phyloP scores from a whole-genome alignment of 2,797 vertebrate species.

The Eulemur mongoz region DNA sequence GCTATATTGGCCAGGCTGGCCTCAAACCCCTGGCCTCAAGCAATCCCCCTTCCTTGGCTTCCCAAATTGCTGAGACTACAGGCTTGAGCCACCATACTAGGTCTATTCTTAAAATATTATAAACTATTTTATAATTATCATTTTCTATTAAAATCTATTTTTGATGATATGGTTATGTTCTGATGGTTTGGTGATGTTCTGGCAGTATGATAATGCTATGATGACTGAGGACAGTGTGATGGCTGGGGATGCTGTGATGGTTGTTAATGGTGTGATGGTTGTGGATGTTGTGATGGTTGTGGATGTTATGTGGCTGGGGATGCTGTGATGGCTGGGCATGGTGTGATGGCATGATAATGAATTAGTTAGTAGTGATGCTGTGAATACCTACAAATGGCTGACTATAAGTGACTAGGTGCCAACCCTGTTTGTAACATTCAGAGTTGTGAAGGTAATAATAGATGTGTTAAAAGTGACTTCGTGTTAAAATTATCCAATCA shows the following conservation, averaged over 20 bases:
- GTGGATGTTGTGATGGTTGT: neutral
- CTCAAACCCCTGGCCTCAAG: neutral
- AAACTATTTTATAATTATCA: neutral
- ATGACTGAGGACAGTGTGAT: too few relatives aligned
- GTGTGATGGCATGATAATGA: neutral
- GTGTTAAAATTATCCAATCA: neutral
- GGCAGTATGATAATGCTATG: too few relatives aligned
- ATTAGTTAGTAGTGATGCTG: neutral
- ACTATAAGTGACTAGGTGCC: neutral
- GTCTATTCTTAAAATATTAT: neutral
- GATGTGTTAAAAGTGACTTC: neutral
- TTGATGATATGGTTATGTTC: neutral
- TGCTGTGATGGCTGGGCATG: too few relatives aligned
- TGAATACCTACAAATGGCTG: neutral
- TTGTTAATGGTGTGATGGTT: neutral
- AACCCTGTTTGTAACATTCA: neutral
- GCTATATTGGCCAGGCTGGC: neutral
- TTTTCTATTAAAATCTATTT: neutral
- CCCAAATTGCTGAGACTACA: neutral
- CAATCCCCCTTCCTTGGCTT: neutral
- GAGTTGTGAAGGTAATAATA: neutral
- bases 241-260: too few relatives aligned
- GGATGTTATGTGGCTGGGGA: too few relatives aligned
- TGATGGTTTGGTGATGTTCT: too few relatives aligned
- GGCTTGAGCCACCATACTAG: neutral